Evolutionary conservation across 2,113 vertebrate species (phyloP).

Genomic region (Antechinus flavipes): DNA sequence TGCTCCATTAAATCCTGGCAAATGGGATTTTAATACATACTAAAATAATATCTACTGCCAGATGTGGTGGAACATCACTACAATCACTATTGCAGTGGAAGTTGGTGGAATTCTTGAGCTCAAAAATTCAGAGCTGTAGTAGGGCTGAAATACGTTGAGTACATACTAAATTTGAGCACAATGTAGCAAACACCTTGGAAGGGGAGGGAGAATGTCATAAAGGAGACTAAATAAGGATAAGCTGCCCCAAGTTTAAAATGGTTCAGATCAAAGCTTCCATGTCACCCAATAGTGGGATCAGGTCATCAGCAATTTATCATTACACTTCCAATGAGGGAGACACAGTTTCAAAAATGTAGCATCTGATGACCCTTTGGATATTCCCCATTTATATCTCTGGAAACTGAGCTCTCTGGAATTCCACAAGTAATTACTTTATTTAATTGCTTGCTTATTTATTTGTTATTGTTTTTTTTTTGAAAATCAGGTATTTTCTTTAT

Average conservation of each 20-base stretch:
- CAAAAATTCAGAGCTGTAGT: neutral
- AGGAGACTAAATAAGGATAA: neutral
- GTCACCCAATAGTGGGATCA: neutral
- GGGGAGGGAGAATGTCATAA: neutral
- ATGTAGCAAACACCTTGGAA: neutral
- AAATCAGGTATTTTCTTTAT: slow-evolving; percentile 21
- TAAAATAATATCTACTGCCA: neutral
- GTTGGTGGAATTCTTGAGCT: neutral
- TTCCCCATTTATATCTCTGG: neutral
- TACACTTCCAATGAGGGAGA: neutral
- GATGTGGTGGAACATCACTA: neutral
- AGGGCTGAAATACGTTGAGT: neutral
- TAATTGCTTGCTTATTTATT: slow-evolving; percentile 11
- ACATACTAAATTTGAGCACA: neutral
- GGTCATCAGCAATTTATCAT: neutral
- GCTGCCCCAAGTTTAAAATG: neutral
- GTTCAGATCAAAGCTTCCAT: neutral
- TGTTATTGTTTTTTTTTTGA: slow-evolving; percentile 9
- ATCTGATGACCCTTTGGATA: neutral
- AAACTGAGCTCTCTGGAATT: neutral
- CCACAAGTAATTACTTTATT: neutral
- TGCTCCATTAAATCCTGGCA: neutral
- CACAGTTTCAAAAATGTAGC: neutral
- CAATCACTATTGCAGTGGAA: neutral
- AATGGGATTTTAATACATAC: neutral